Evolutionary conservation across 64 coral and sea anemone genomes (phyloP).

Genomic region (Platygyra sinensis): DNA sequence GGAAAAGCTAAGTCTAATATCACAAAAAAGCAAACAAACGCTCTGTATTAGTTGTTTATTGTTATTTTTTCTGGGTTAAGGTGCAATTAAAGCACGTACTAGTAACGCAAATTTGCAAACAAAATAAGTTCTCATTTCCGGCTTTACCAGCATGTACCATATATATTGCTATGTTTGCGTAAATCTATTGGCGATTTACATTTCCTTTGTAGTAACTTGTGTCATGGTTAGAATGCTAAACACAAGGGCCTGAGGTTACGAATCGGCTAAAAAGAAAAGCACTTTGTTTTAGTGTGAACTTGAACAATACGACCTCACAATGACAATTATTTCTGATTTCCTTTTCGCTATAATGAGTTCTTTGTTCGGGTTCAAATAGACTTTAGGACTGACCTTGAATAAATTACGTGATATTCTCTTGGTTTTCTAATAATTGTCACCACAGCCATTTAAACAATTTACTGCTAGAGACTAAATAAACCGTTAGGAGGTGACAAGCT

Average conservation of each 20-base stretch:
- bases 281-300: too few relatives aligned
- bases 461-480: neutral
- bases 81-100: too few relatives aligned
- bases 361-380: constrained; percentile 19
- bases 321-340: constrained; percentile 26
- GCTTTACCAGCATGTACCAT: too few relatives aligned
- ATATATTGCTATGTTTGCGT: too few relatives aligned
- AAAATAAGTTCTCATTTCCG: too few relatives aligned
- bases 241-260: constrained; percentile 18
- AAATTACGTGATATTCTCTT: constrained; percentile 13
- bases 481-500: neutral
- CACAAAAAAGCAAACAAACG: too few relatives aligned
- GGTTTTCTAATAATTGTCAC: constrained; percentile 20
- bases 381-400: constrained; percentile 31
- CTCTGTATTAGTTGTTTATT: too few relatives aligned
- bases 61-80: too few relatives aligned
- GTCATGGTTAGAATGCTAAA: constrained; percentile 19
- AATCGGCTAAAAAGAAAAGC: neutral
- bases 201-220: neutral
- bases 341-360: constrained; percentile 8
- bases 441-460: neutral
- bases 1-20: too few relatives aligned
- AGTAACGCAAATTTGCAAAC: too few relatives aligned
- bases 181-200: too few relatives aligned
- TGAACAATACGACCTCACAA: too few relatives aligned